Base-by-base conservation (phyloP, 2,888 invertebrate genomes). In the Dastarcus helophoroides region DNA sequence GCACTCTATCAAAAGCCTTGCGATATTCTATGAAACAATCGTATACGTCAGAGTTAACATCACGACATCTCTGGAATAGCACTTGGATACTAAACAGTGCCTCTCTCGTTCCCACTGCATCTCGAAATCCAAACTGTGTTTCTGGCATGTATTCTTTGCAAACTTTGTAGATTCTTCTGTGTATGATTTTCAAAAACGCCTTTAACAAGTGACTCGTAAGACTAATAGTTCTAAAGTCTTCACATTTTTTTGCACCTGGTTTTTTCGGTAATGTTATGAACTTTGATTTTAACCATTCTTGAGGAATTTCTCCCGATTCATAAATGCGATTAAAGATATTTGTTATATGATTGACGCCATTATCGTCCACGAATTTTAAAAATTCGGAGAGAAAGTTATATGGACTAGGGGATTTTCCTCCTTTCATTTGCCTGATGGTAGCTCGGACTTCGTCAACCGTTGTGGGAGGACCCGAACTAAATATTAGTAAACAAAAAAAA, bases 101-200 rank as follows among this genome's bases (percentile, higher is more conserved):
- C n/a, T 38, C 34, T 31, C 35, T 30, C n/a, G 36, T 38, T 12
- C 37, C 32, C n/a, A 39, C 15, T n/a, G 31, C 36, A 23, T 28
- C 26, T 19, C 28, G 10, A 16, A 38, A 38, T 5, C 36, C 36
- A 19, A 38, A 38, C 30, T 38, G 39, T 10, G 27, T 17, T 17
- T 35, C 23, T n/a, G 26, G 9, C 14, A 30, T 36, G 8, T 35
- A 10, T 16, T 22, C 23, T 11, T 39, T 32, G 12, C 34, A 37
- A 21, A 22, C 8, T 24, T 9, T 24, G 24, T 24, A 24, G 14
- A 30, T 30, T 22, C 13, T 30, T 30, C 24, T 30, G 14, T 23
- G 23, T 7, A 31, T 12, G 17, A 31, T 9, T 31, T 33, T 27
- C 7, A 36, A 26, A 22, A 33, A 34, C 22, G 17, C 16, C 22